Evolutionary conservation across 2,888 invertebrate species (phyloP), one percentile per base, ranked within the genome.

Genomic region (Papilio gigon): DNA sequence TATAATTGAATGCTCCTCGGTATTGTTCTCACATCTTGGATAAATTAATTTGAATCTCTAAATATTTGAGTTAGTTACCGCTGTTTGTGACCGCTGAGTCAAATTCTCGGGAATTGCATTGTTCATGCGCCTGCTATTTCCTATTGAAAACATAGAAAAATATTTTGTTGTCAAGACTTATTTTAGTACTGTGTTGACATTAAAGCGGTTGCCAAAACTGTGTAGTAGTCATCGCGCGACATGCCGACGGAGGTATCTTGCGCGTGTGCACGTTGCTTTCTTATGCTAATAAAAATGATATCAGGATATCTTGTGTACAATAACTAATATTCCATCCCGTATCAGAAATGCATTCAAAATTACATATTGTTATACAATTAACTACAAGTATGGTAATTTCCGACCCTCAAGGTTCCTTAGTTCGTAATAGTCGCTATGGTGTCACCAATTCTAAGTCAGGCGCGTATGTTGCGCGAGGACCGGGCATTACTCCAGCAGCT

Each of bases 181-280:
- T 53, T 53, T 53, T 53, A 53, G 53, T 30, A 56, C 53, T 30
- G 30, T 56, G 53, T 56, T 56, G 53, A 56, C 53, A 56, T 56
- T 56, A 56, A 30, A 11, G 53, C 53, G 30, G 4, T 56, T 56
- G 53, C 53, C 53, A 56, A 56, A 56, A 56, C 30, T 56, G 53
- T 56, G 30, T 27, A n/a, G n/a, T 56, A 30, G 17, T 56, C 53
- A 17, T 17, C 30, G 25, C 25, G n/a, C 53, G 30, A 30, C 53
- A 30, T 11, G 17, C 17, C 53, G 27, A 30, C 17, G n/a, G n/a
- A 56, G 8, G n/a, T 30, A 56, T 30, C 3, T 56, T 56, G 8
- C 14, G 11, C 11, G 47, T 47, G 12, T 11, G 11, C 22, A n/a
- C 6, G 20, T 20, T 9, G 17, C 9, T 3, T 20, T 44, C 9